These are phyloP conservation scores for Pristionchus pacificus DNA, from an alignment of 1,140 invertebrate species.

Conservation along the genomic window DNA sequence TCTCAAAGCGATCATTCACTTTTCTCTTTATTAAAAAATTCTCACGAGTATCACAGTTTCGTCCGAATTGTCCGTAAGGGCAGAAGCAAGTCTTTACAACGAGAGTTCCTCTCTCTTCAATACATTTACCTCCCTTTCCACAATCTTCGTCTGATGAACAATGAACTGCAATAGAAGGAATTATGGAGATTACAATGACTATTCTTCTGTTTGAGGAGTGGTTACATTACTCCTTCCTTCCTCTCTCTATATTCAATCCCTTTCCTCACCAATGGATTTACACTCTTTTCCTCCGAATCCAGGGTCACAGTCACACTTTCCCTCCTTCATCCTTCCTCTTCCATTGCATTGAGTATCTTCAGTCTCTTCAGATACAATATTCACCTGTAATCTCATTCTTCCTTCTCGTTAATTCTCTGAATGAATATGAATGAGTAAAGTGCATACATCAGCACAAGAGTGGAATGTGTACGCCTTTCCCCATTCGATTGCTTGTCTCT, in stretches of 20 bases:
- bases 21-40: constrained; percentile 11
- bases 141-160: constrained; percentile 35
- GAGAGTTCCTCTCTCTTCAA: constrained; percentile 47
- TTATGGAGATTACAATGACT: constrained; percentile 3
- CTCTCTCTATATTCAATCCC: too few species aligned
- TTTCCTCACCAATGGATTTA: constrained; percentile 50
- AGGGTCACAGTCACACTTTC: constrained; percentile 39
- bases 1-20: constrained; percentile 16
- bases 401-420: too few species aligned
- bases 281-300: constrained; percentile 44
- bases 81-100: constrained; percentile 61
- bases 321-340: constrained; percentile 32
- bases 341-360: constrained; percentile 26
- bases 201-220: too few species aligned
- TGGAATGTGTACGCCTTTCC: constrained; percentile 77
- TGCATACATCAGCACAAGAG: constrained; percentile 90
- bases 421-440: constrained; percentile 59
- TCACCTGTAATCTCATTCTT: too few species aligned
- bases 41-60: constrained; percentile 59
- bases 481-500: constrained; percentile 85
- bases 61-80: constrained; percentile 35
- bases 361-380: neutral
- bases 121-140: constrained; percentile 60
- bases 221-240: too few species aligned
- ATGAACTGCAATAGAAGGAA: constrained; percentile 32